Percentiles rank a stretch among this genome's conserved stretches.
Conservation (phyloP, 2,888 invertebrate genomes). For the Gastrophysa polygoni region DNA sequence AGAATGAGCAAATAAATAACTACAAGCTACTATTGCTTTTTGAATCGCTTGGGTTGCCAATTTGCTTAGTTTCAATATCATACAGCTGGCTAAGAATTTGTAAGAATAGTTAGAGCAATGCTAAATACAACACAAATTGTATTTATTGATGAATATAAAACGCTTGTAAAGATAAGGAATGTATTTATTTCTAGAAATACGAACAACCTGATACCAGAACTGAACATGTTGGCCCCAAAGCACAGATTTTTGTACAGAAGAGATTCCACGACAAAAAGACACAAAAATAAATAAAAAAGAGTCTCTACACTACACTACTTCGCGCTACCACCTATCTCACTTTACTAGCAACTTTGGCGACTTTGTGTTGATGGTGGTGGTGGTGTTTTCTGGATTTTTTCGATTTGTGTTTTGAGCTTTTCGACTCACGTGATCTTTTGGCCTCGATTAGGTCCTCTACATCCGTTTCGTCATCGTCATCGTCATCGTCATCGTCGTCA, state of each 20-base stretch:
- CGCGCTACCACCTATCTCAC: constrained; percentile 47
- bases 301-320: constrained; percentile 29
- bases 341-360: constrained; percentile 44
- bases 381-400: constrained; percentile 53
- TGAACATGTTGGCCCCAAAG: constrained; percentile 29
- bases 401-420: constrained; percentile 58
- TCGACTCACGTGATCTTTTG: constrained; percentile 86
- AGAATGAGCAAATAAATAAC: constrained; percentile 57
- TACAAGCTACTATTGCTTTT: constrained; percentile 29
- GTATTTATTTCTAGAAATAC: not conserved
- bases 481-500: constrained; percentile 70
- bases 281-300: constrained; percentile 15
- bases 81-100: constrained; percentile 26
- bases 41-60: constrained; percentile 23
- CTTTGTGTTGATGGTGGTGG: constrained; percentile 31
- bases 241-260: constrained; percentile 30
- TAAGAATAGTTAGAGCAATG: constrained; percentile 3
- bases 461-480: constrained; percentile 70
- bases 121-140: not conserved
- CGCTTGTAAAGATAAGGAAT: not conserved
- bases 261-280: constrained; percentile 20
- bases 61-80: constrained; percentile 33
- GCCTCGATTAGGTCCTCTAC: constrained; percentile 73
- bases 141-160: not conserved
- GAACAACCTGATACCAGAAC: constrained; percentile 16